phyloP scores from a whole-genome alignment of 2,797 vertebrate species.

The Enteromius radiatus region DNA sequence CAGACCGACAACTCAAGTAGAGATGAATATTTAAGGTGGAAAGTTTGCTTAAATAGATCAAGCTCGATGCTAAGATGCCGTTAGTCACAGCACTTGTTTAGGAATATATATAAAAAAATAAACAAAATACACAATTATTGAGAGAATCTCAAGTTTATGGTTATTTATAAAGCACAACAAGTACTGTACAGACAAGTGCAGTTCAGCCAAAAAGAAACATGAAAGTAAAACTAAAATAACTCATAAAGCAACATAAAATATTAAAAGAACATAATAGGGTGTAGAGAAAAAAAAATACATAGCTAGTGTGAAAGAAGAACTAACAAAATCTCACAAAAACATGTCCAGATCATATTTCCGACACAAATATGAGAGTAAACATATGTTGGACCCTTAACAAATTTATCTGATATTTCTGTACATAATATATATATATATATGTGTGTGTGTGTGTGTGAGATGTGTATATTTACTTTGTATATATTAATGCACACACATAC shows the following conservation, averaged over 20 bases:
- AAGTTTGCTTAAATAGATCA: background rate
- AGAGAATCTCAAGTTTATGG: background rate
- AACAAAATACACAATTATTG: background rate
- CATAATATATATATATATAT: too few species aligned
- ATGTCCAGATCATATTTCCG: background rate
- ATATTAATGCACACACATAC: too few species aligned
- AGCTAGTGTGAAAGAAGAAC: background rate
- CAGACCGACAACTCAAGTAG: slow-evolving; percentile 29
- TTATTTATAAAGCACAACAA: background rate
- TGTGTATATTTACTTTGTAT: too few species aligned
- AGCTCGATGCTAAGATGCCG: background rate
- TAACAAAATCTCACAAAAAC: background rate
- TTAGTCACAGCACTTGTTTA: background rate
- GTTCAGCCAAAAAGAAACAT: background rate
- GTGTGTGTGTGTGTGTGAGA: too few species aligned
- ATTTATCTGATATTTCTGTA: too few species aligned
- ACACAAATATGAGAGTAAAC: background rate
- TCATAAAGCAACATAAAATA: background rate
- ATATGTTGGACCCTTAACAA: background rate
- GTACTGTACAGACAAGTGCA: background rate
- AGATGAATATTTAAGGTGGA: slow-evolving; percentile 38
- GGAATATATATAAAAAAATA: too few species aligned
- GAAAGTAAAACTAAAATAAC: background rate
- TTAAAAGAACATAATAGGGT: background rate
- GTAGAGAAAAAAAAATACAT: too few species aligned